A percentile compares a stretch with the other conserved stretches of the same genome.
Conservation (phyloP, 2,797 vertebrate genomes). For the Hemitrygon akajei region DNA sequence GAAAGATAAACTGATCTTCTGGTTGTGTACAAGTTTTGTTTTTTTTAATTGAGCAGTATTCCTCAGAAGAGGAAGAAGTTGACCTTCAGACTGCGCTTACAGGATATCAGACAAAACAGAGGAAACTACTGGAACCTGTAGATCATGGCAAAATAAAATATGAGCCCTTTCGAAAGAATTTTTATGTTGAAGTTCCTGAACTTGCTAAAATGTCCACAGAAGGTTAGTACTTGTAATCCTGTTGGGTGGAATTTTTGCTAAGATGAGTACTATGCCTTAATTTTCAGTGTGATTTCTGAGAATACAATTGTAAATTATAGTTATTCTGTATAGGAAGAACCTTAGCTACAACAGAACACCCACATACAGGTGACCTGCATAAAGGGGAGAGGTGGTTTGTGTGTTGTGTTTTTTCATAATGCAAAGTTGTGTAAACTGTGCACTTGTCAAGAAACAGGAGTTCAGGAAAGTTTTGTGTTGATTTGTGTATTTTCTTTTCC, state of each 20-base stretch:
- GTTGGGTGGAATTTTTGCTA: not conserved
- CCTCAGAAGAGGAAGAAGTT: conserved; percentile 95
- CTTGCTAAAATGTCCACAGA: conserved; percentile 83
- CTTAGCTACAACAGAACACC: not conserved
- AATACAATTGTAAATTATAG: too few species aligned
- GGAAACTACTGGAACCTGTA: conserved; percentile 91
- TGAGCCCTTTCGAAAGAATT: conserved; percentile 89
- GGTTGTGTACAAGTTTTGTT: not conserved
- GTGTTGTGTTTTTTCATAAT: too few species aligned
- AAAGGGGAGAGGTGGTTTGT: too few species aligned
- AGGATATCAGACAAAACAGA: conserved; percentile 95
- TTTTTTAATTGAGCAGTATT: conserved; percentile 67
- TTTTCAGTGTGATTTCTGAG: not conserved
- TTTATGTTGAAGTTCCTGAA: conserved; percentile 97
- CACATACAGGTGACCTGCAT: not conserved
- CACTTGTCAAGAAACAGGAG: too few species aligned
- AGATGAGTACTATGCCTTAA: not conserved
- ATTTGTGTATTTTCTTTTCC: too few species aligned
- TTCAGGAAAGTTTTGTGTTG: too few species aligned
- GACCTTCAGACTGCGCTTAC: conserved; percentile 94
- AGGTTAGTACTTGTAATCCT: conserved; percentile 58
- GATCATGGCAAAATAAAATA: conserved; percentile 97
- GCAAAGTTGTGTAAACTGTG: too few species aligned
- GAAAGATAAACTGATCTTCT: not conserved
- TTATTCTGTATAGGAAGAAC: not conserved